Evolutionary conservation across 2,797 vertebrate species (phyloP).

Genomic region (Martes flavigula): DNA sequence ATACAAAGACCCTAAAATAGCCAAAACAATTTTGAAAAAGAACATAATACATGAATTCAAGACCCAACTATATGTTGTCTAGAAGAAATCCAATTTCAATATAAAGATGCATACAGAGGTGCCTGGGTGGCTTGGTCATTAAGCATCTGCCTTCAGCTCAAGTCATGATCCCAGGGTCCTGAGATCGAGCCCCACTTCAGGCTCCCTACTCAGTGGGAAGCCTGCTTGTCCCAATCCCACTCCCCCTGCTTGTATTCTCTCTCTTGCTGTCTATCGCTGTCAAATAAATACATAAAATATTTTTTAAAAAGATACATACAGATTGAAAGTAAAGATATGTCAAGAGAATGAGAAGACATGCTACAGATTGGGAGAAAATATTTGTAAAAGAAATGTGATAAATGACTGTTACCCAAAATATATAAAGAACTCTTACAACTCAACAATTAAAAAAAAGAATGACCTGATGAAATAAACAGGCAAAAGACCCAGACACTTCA

Average conservation of each 20-base stretch:
- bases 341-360: not conserved
- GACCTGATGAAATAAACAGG: not conserved
- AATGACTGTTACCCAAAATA: not conserved
- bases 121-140: too few relatives aligned
- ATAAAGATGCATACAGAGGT: not conserved
- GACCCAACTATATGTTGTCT: not conserved
- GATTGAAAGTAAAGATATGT: not conserved
- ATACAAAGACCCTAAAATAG: not conserved
- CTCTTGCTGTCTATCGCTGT: too few relatives aligned
- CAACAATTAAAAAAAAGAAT: not conserved
- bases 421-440: not conserved
- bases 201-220: too few relatives aligned
- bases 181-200: too few relatives aligned
- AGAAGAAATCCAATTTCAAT: not conserved
- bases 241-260: too few relatives aligned
- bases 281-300: too few relatives aligned
- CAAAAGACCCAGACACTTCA: not conserved
- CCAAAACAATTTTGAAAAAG: not conserved
- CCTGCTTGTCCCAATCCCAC: too few relatives aligned
- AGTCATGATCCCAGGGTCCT: too few relatives aligned
- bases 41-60: not conserved
- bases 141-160: too few relatives aligned
- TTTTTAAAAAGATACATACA: too few relatives aligned
- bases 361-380: not conserved
- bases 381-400: not conserved